Percentiles rank a stretch among this genome's conserved stretches.
These are phyloP conservation scores for Psophia crepitans DNA, from an alignment of 2,113 vertebrate species.

Conservation along the genomic window DNA sequence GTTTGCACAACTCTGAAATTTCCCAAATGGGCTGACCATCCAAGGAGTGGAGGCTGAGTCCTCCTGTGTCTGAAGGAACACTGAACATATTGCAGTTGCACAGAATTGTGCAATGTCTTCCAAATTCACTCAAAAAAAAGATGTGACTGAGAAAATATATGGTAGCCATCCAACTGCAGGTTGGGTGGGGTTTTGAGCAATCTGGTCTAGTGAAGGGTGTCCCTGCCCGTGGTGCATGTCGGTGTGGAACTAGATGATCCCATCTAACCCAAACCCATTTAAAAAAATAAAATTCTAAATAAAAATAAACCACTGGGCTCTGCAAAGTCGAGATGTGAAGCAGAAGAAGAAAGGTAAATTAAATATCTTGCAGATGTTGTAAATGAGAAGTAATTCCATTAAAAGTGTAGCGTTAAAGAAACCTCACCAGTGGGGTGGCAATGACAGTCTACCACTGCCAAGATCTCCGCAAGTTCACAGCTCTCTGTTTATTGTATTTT, in stretches of 20 bases:
- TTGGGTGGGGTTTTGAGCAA: too few species aligned
- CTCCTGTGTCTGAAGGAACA: not conserved
- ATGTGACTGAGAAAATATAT: not conserved
- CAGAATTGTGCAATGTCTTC: not conserved
- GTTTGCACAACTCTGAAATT: not conserved
- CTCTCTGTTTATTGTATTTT: slow-evolving; percentile 3
- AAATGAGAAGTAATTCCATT: not conserved
- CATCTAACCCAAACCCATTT: too few species aligned
- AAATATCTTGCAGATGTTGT: not conserved
- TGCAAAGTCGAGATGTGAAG: not conserved
- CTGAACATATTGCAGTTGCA: not conserved
- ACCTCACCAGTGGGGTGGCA: not conserved
- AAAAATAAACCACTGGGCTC: not conserved
- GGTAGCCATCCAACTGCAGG: not conserved
- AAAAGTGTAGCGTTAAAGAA: not conserved
- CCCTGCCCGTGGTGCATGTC: too few species aligned
- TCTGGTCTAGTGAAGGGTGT: too few species aligned
- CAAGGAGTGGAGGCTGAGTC: not conserved
- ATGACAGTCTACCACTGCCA: not conserved
- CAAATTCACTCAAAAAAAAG: not conserved
- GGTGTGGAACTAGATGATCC: too few species aligned
- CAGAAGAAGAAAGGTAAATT: not conserved
- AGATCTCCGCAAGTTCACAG: not conserved
- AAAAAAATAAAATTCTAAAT: too few species aligned
- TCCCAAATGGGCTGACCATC: not conserved